A percentile compares a stretch with the other conserved stretches of the same genome.
phyloP scores from a whole-genome alignment of 2,797 vertebrate species.

The Argya squamiceps region DNA sequence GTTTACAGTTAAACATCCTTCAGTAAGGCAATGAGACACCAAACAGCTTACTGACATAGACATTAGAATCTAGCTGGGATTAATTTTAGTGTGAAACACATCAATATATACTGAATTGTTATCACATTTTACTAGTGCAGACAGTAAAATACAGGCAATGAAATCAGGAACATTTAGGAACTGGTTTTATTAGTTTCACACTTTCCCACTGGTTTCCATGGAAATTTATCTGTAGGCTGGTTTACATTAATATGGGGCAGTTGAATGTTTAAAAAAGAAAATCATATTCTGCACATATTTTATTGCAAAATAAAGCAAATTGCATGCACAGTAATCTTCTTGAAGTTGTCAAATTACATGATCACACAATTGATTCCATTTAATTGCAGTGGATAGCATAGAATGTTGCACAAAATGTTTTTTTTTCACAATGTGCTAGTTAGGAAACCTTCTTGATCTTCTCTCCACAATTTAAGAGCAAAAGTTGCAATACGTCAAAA shows the following conservation, averaged over 20 bases:
- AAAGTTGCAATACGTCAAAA: background rate
- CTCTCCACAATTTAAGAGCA: background rate
- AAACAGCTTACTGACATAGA: background rate
- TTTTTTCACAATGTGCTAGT: background rate
- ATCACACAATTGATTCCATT: background rate
- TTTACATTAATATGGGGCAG: background rate
- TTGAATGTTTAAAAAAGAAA: background rate
- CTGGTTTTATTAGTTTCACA: background rate
- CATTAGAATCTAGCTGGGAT: background rate
- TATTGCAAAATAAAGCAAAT: background rate
- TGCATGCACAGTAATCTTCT: background rate
- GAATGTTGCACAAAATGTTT: background rate
- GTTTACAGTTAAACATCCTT: background rate
- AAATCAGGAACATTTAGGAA: conserved; percentile 9
- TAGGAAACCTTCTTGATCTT: background rate
- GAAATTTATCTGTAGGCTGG: conserved; percentile 13
- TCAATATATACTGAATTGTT: background rate
- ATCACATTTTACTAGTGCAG: background rate
- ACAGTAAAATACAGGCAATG: background rate
- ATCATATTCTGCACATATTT: background rate
- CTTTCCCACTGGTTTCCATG: conserved; percentile 24
- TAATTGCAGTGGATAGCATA: background rate
- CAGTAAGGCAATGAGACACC: background rate
- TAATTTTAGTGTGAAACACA: background rate
- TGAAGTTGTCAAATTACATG: background rate